Evolutionary conservation across 2,888 invertebrate species (phyloP).

Genomic region (Muschampia plurimacula): DNA sequence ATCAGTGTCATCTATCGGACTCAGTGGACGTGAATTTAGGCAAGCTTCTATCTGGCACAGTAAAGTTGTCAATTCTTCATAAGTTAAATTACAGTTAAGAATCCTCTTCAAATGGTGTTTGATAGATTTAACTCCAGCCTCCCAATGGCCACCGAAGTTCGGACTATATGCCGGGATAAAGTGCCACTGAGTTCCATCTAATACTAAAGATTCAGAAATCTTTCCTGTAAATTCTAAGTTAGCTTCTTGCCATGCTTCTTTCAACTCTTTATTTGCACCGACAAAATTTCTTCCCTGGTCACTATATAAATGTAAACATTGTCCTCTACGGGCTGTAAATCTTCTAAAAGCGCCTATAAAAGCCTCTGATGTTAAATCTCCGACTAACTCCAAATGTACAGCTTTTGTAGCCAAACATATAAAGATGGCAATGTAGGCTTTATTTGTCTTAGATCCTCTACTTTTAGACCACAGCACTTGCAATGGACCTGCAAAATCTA

Average conservation of each 20-base stretch:
- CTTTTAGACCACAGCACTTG: constrained; percentile 14
- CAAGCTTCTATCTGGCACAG: neutral
- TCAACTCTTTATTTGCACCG: constrained; percentile 43
- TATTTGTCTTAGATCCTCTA: constrained; percentile 24
- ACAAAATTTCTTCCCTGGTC: constrained; percentile 46
- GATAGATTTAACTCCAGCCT: constrained; percentile 33
- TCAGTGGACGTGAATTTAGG: neutral
- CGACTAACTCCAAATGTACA: constrained; percentile 41
- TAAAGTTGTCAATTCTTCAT: constrained; percentile 34
- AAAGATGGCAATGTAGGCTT: constrained; percentile 37
- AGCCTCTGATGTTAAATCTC: constrained; percentile 38
- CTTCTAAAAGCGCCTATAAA: constrained; percentile 44
- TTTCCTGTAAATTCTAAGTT: constrained; percentile 28
- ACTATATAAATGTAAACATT: constrained; percentile 43
- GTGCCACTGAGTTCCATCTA: constrained; percentile 45
- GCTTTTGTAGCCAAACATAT: constrained; percentile 43
- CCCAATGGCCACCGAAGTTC: constrained; percentile 38
- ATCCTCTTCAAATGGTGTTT: constrained; percentile 19
- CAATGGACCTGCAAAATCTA: constrained; percentile 43
- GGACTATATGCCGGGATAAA: constrained; percentile 46
- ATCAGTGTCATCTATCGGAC: constrained; percentile 6
- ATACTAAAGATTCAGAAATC: neutral
- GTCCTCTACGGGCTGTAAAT: constrained; percentile 46
- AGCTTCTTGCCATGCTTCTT: constrained; percentile 36
- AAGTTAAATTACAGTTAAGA: constrained; percentile 24